These are phyloP conservation scores for Acanthoscelides obtectus DNA, from an alignment of 2,888 invertebrate species.

Conservation along the genomic window DNA sequence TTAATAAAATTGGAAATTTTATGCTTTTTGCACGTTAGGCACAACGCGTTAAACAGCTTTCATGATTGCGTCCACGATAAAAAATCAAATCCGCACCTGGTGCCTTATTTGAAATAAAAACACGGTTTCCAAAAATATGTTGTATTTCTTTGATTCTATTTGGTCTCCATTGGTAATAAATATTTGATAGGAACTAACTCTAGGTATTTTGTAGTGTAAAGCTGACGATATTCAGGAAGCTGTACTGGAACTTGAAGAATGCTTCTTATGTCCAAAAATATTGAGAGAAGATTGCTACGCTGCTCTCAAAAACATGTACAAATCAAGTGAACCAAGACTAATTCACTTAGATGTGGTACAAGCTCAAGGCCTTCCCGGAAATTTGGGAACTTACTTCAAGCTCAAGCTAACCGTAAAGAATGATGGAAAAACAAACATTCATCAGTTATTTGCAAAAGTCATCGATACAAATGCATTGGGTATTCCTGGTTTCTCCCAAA, in stretches of 20 bases:
- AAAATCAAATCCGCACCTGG: too few relatives aligned
- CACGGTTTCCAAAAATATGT: too few relatives aligned
- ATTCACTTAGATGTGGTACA: neutral
- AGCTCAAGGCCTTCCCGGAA: neutral
- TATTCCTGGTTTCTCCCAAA: neutral
- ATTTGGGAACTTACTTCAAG: neutral
- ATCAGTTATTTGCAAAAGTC: neutral
- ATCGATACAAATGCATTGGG: neutral
- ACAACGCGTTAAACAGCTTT: too few relatives aligned
- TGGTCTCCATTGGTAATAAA: too few relatives aligned
- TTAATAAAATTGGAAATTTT: too few relatives aligned
- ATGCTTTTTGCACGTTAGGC: too few relatives aligned
- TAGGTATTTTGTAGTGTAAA: too few relatives aligned
- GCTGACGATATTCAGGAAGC: too few relatives aligned
- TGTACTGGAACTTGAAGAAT: neutral
- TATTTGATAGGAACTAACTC: too few relatives aligned
- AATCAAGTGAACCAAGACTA: neutral
- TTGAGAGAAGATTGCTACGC: neutral
- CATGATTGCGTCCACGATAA: too few relatives aligned
- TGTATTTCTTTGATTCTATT: too few relatives aligned
- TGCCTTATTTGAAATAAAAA: too few relatives aligned
- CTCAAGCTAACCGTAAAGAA: neutral
- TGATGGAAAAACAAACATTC: neutral
- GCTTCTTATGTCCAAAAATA: neutral
- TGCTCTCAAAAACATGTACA: neutral